A percentile compares a stretch with the other conserved stretches of the same genome.
Conservation (phyloP, 2,797 vertebrate genomes). For the Ataeniobius toweri region DNA sequence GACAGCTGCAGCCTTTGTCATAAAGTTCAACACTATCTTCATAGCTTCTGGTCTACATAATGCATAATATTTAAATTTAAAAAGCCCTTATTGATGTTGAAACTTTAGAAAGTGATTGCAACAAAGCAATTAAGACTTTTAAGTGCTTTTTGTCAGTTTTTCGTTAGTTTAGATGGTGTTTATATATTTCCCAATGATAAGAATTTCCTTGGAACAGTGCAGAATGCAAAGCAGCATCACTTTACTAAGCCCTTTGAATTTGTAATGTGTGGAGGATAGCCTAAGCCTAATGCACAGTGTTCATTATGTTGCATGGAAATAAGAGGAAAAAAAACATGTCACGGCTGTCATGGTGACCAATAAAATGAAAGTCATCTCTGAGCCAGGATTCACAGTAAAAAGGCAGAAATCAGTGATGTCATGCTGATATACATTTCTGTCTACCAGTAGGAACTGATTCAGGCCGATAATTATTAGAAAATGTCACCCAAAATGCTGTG, state of each 20-base stretch:
- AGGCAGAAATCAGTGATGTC: conserved; percentile 55
- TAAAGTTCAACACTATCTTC: background rate
- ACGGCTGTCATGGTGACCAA: conserved; percentile 60
- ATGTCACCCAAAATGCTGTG: conserved; percentile 45
- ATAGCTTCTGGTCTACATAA: background rate
- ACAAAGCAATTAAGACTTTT: background rate
- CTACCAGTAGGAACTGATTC: conserved; percentile 49
- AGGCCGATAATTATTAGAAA: conserved; percentile 47
- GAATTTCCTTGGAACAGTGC: background rate
- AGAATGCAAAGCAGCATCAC: conserved; percentile 4
- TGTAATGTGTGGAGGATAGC: conserved; percentile 17
- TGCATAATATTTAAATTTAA: background rate
- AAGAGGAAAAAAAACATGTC: background rate
- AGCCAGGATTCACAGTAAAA: conserved; percentile 37
- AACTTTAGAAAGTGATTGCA: background rate
- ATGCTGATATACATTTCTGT: conserved; percentile 52
- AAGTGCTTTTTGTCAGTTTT: background rate
- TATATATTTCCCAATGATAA: background rate
- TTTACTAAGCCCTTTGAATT: conserved; percentile 7
- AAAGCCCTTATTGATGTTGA: background rate
- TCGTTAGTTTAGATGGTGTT: background rate
- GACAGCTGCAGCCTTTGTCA: background rate
- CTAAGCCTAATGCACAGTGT: conserved; percentile 13
- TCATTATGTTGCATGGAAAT: conserved; percentile 23
- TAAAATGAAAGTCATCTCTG: conserved; percentile 29